phyloP scores from a whole-genome alignment of 1,140 invertebrate genomes.

The Leucophenga varia region DNA sequence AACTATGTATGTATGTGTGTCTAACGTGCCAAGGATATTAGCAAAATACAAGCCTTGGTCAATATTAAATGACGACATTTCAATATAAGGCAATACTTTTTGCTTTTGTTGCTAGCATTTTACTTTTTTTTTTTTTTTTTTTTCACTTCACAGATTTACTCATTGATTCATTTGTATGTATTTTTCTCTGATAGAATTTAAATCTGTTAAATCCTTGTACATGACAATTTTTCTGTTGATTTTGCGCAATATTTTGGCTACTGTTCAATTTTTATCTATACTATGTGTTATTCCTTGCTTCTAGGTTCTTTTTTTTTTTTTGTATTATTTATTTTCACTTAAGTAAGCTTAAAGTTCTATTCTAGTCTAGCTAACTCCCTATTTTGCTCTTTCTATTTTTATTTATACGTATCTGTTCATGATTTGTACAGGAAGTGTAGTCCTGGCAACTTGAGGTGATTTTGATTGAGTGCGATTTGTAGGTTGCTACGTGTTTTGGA shows the following conservation, averaged over 20 bases:
- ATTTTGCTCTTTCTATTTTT: too few species aligned
- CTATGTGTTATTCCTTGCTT: conserved; percentile 4
- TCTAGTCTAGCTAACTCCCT: too few species aligned
- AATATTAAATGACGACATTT: conserved; percentile 33
- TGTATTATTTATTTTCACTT: conserved; percentile 37
- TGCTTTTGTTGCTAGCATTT: conserved; percentile 2
- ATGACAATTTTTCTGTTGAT: conserved; percentile 42
- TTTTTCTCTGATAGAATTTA: conserved; percentile 45
- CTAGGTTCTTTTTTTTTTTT: not conserved
- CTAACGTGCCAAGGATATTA: not conserved
- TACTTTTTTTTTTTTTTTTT: not conserved
- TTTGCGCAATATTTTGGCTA: conserved; percentile 15
- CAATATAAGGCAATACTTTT: too few species aligned
- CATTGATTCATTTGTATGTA: too few species aligned
- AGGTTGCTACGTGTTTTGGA: conserved; percentile 46
- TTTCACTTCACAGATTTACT: too few species aligned
- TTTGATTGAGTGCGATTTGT: conserved; percentile 52
- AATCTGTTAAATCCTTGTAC: conserved; percentile 48
- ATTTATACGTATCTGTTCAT: too few species aligned
- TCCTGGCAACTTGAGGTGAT: conserved; percentile 47
- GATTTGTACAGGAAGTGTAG: too few species aligned
- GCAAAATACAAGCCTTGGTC: conserved; percentile 24
- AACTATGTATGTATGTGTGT: too few species aligned
- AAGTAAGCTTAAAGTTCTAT: conserved; percentile 5
- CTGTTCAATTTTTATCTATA: conserved; percentile 7